Conservation (phyloP, 1,140 invertebrate genomes). For the Ptiloglossa arizonensis region DNA sequence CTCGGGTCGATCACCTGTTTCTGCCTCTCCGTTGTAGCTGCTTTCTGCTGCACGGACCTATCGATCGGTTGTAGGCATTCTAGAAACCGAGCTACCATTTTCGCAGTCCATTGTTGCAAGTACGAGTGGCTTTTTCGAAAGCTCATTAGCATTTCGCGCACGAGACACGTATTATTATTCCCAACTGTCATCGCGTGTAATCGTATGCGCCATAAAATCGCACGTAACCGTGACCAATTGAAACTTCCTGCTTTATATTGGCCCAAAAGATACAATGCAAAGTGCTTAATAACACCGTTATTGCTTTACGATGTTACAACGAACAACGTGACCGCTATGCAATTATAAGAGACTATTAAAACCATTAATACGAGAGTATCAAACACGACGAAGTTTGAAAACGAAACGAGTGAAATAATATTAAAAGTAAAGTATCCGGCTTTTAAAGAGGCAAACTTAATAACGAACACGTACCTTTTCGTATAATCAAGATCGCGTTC, state of each 20-base stretch:
- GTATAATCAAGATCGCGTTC: too few species aligned
- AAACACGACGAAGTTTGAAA: not conserved
- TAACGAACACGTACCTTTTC: too few species aligned
- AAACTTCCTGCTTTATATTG: not conserved
- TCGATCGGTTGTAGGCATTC: constrained; percentile 63
- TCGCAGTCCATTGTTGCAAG: constrained; percentile 55
- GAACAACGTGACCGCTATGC: not conserved
- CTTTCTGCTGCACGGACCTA: constrained; percentile 54
- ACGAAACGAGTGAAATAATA: too few species aligned
- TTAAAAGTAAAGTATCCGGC: too few species aligned
- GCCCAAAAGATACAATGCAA: not conserved
- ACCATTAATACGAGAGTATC: not conserved
- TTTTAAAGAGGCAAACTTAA: too few species aligned
- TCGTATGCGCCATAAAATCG: not conserved
- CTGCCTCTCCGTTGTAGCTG: constrained; percentile 50
- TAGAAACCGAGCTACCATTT: constrained; percentile 60
- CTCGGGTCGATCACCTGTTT: constrained; percentile 64
- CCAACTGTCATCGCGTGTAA: not conserved
- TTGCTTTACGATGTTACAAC: not conserved
- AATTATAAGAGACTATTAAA: not conserved
- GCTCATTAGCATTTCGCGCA: constrained; percentile 29
- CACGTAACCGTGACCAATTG: constrained; percentile 12
- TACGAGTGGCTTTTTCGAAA: constrained; percentile 36
- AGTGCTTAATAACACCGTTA: not conserved
- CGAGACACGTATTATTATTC: constrained; percentile 2